Base-by-base conservation (phyloP, 2,113 vertebrate species). In the Thermophis baileyi region DNA sequence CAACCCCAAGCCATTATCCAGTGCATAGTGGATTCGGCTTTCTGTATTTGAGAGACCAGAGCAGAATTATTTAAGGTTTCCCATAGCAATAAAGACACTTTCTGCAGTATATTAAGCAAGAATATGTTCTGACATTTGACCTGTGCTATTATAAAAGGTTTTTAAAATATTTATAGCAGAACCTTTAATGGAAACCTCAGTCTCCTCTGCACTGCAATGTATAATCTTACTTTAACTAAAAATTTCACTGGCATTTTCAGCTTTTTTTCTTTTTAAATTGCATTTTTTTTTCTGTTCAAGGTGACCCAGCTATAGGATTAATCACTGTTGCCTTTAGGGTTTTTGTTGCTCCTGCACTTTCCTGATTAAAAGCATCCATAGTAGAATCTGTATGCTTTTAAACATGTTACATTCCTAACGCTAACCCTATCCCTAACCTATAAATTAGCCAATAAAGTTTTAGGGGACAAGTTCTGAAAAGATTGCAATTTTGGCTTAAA, bases 401-500 rank as follows among this genome's bases (percentile, higher is more conserved):
- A 1, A 92, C 90, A 1, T 0, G 85, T 93, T 88, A 57, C 53
- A 60, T 63, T 90, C 81, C 54, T 90, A 5, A 18, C 16, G 16
- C 47, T 35, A 69, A 69, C 2, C 63, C 30, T 69, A 16, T 16
- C 30, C 4, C 63, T 69, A 69, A 22, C 35, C 81, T 94, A 53
- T 18, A 91, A 89, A 93, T 55, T 0, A 0, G 16, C 1, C 9
- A 25, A 10, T 5, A 0, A 0, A 57, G 14, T 54, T 44, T 91
- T 46, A 51, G 93, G n/a, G 95, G 55, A 87, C 69, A 60, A 91
- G 89, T 90, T 54, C 93, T 93, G 90, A 94, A 93, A 95, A 93
- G 92, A 92, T 90, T 44, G 85, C 1, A 27, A 0, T 93, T 94
- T 88, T 92, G 93, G 95, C 93, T 49, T 96, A 94, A 95, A 96